phyloP scores from a whole-genome alignment of 2,888 invertebrate species.

The Drosophila leonis region DNA sequence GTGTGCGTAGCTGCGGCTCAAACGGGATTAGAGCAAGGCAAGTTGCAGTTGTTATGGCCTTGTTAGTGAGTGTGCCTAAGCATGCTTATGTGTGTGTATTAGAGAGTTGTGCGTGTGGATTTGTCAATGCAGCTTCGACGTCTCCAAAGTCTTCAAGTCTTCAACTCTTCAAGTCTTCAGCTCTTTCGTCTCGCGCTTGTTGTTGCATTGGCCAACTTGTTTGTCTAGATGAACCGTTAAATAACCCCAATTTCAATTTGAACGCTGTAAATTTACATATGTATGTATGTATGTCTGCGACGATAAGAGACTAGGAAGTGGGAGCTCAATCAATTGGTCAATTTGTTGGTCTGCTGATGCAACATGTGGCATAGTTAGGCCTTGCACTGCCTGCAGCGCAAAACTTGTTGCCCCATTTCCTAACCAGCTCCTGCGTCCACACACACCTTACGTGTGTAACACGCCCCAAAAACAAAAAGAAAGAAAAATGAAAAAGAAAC shows the following conservation, averaged over 20 bases:
- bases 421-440: conserved; percentile 36
- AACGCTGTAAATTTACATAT: conserved; percentile 57
- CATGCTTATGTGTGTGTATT: conserved; percentile 40
- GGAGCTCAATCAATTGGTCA: conserved; percentile 41
- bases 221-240: conserved; percentile 70
- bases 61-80: conserved; percentile 36
- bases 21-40: conserved; percentile 70
- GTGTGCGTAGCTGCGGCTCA: conserved; percentile 27
- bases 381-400: conserved; percentile 4
- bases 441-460: conserved; percentile 14
- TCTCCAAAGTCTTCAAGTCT: conserved; percentile 37
- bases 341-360: conserved; percentile 34
- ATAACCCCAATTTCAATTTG: conserved; percentile 69
- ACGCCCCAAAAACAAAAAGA: neutral
- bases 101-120: conserved; percentile 54
- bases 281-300: neutral
- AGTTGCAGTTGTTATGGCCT: conserved; percentile 63
- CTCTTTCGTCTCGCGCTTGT: conserved; percentile 50
- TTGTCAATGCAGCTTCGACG: conserved; percentile 64
- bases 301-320: conserved; percentile 17
- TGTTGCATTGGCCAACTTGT: conserved; percentile 59
- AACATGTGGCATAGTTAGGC: conserved; percentile 22
- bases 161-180: conserved; percentile 41
- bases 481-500: neutral
- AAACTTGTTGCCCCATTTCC: conserved; percentile 60